phyloP scores from a whole-genome alignment of 2,113 vertebrate species.

The Tringa solitaria region DNA sequence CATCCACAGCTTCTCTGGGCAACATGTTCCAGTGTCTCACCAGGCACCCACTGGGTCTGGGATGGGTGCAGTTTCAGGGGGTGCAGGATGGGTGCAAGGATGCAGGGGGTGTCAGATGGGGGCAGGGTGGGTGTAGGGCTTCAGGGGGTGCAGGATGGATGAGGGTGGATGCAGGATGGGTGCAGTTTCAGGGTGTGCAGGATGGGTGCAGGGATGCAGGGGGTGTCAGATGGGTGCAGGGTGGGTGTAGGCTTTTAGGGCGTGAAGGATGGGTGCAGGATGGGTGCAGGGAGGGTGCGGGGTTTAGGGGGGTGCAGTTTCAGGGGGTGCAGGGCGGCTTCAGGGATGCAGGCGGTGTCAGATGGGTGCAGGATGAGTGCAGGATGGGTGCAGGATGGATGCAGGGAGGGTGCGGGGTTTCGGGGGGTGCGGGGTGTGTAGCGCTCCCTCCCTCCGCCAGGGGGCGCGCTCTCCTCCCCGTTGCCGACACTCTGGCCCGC shows the following conservation, averaged over 20 bases:
- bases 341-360: fast-evolving
- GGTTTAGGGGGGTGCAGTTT: too few species aligned
- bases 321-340: neutral
- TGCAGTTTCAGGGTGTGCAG: too few species aligned
- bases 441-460: neutral
- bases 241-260: neutral
- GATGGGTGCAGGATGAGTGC: too few species aligned
- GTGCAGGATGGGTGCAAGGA: fast-evolving
- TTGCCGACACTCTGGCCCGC: fast-evolving
- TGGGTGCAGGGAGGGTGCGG: too few species aligned
- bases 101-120: neutral
- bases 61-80: too few species aligned
- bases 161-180: too few species aligned
- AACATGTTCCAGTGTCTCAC: too few species aligned
- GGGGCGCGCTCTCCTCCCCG: fast-evolving
- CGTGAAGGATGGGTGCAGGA: too few species aligned
- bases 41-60: too few species aligned
- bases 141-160: too few species aligned
- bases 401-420: neutral
- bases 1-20: too few species aligned
- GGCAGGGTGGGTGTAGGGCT: neutral
- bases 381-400: too few species aligned
- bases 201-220: fast-evolving
- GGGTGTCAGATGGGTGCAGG: neutral
- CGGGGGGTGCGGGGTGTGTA: neutral